phyloP scores from a whole-genome alignment of 2,113 vertebrate species.

The Vidua macroura region DNA sequence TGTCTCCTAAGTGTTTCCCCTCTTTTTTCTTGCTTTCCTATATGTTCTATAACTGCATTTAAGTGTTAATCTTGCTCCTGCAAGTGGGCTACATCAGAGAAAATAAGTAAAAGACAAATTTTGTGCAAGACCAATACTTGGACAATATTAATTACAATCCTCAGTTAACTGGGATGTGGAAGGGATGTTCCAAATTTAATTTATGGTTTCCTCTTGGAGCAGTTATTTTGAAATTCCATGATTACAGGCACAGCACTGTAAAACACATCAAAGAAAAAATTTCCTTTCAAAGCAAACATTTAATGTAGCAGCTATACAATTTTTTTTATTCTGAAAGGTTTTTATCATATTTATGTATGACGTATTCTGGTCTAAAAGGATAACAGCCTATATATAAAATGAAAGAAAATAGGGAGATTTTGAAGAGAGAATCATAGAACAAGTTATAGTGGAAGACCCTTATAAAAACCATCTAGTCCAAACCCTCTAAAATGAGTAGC shows the following conservation, averaged over 20 bases:
- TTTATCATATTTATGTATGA: background rate
- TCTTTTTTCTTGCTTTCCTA: background rate
- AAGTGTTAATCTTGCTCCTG: background rate
- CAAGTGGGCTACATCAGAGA: background rate
- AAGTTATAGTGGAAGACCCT: background rate
- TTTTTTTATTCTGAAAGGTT: background rate
- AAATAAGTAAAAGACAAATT: slow-evolving; percentile 2
- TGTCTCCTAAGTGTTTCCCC: background rate
- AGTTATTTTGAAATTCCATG: background rate
- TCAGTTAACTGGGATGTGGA: background rate
- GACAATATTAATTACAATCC: background rate
- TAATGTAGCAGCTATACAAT: background rate
- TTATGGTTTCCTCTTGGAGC: background rate
- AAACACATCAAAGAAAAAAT: background rate
- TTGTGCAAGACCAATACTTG: background rate
- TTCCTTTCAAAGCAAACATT: background rate
- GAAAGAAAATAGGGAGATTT: background rate
- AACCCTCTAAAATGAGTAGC: background rate
- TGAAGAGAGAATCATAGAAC: background rate
- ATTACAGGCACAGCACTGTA: background rate
- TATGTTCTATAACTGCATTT: background rate
- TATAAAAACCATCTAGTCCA: background rate
- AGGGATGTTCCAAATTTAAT: background rate
- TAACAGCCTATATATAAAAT: background rate
- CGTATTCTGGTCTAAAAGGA: background rate